These are phyloP conservation scores for Latrodectus geometricus DNA, from an alignment of 1,140 invertebrate genomes.

Conservation along the genomic window DNA sequence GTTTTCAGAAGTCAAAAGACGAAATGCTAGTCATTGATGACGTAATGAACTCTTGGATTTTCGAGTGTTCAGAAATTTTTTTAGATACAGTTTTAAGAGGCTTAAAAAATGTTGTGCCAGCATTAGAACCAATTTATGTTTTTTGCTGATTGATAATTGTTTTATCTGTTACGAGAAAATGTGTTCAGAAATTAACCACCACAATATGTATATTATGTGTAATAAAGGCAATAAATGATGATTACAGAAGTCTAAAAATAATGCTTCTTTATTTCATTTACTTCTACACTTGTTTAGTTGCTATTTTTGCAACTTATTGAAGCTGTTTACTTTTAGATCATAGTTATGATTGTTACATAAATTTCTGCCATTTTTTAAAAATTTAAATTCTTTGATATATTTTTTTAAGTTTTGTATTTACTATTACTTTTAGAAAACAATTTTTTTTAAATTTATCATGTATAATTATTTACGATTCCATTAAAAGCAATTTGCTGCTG, in stretches of 20 bases:
- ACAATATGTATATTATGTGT: conserved; percentile 59
- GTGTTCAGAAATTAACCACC: conserved; percentile 49
- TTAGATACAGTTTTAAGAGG: conserved; percentile 27
- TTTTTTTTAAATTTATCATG: no score
- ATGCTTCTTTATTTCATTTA: neutral
- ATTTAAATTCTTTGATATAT: no score
- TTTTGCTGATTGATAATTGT: conserved; percentile 55
- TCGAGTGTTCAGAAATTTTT: conserved; percentile 28
- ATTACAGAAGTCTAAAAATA: conserved; percentile 31
- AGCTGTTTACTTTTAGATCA: no score
- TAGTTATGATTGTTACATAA: no score
- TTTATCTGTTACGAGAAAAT: conserved; percentile 57
- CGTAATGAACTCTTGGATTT: neutral
- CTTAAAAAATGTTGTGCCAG: conserved; percentile 52
- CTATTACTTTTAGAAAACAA: no score
- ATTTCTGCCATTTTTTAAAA: no score
- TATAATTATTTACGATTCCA: no score
- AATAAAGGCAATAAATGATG: conserved; percentile 59
- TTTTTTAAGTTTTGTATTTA: no score
- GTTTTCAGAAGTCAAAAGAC: conserved; percentile 28
- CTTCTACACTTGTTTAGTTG: no score
- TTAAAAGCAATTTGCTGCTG: no score
- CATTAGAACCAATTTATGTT: conserved; percentile 41
- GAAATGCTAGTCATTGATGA: conserved; percentile 49
- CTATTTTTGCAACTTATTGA: no score